A percentile compares a stretch with the other conserved stretches of the same genome.
Conservation (phyloP, 2,888 invertebrate genomes). For the Noctua pronuba region DNA sequence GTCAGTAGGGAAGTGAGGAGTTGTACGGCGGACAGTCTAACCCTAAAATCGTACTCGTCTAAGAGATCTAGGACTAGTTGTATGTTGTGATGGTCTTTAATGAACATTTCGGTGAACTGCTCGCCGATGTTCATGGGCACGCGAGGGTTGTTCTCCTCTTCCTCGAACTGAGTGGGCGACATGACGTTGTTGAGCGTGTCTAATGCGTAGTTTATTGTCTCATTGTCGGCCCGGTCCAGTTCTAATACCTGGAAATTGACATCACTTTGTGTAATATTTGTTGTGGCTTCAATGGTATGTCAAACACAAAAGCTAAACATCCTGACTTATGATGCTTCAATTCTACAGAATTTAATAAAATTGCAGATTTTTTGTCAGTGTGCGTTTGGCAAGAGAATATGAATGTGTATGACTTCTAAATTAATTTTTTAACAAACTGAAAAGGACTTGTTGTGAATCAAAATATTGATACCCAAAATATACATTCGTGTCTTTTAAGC, state of each 20-base stretch:
- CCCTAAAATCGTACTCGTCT: constrained; percentile 98
- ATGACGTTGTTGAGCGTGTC: constrained; percentile 98
- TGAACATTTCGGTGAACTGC: constrained; percentile 99
- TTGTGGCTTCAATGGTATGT: not conserved
- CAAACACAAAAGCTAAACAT: not conserved
- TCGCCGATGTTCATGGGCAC: constrained; percentile 94
- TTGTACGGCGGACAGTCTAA: constrained; percentile 97
- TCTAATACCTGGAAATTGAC: constrained; percentile 93
- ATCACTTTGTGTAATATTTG: not conserved
- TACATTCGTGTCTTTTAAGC: not conserved
- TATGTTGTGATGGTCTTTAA: constrained; percentile 96
- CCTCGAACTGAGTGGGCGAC: constrained; percentile 94
- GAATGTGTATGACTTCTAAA: not conserved
- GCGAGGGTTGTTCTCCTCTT: constrained; percentile 93
- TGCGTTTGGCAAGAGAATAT: not conserved
- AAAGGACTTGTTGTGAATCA: not conserved
- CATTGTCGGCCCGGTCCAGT: constrained; percentile 96
- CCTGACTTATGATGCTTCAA: not conserved
- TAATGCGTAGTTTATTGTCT: constrained; percentile 97
- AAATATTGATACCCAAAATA: not conserved
- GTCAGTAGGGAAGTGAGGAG: constrained; percentile 96
- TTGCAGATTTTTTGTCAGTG: not conserved
- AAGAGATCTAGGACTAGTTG: constrained; percentile 95
- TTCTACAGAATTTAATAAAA: not conserved
- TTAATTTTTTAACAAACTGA: not conserved